Evolutionary conservation across 2,888 invertebrate species (phyloP), one percentile per base, ranked within the genome.

Genomic region (Argyresthia albistria): DNA sequence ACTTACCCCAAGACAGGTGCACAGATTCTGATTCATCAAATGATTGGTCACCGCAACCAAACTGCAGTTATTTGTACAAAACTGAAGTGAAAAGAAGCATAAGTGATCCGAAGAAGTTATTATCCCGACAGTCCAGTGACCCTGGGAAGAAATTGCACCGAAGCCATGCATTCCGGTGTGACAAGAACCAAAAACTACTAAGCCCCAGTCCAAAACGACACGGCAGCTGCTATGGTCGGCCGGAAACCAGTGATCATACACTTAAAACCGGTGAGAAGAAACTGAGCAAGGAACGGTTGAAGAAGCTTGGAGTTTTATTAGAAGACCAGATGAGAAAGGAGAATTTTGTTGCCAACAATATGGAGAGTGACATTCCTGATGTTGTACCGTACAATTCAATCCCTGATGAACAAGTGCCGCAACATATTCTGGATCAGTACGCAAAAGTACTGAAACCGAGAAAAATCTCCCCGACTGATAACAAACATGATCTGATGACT

Each of bases 161-260:
- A 45, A 90, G 88, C 52, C 90, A 90, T 59, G 90, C 90, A 0
- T 90, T 90, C 58, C 76, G 90, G 1, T 89, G 89, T 57, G 90
- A 90, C 48, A 70, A 83, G 25, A 82, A 73, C 43, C 80, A 84
- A 58, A 80, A 80, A 57, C 66, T 78, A 8, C 51, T 54, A 46
- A 62, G 63, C 37, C 62, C 63, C 2, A 71, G 70, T 39, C 78
- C 81, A 0, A 76, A 84, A 63, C 62, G 87, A 1, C 77, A 81
- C 57, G 80, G 76, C 0, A 79, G 80, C 52, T 80, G 79, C 54
- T 75, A 80, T 59, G 78, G 83, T 12, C 66, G 81, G 12, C 74
- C 82, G 0, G 84, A 84, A 63, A 76, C 76, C 11, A 71, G 73
- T 58, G 77, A 76, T 56, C 76, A 77, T 53, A 58, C 75, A 0